These are phyloP conservation scores for Vesta saturnalis DNA, from an alignment of 2,888 invertebrate genomes.

Conservation along the genomic window DNA sequence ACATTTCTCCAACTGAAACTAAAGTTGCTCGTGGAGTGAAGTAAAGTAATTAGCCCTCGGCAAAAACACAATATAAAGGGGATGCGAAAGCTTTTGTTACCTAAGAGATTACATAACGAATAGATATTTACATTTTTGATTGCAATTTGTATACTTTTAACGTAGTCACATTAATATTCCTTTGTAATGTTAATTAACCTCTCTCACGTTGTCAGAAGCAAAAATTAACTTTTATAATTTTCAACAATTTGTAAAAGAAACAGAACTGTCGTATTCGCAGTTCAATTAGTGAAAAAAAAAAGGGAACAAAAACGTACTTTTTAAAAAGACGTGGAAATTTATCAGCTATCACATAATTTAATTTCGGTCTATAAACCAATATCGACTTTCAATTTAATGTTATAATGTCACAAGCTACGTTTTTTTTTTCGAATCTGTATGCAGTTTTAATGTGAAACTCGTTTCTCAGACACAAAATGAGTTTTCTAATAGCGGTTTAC, in stretches of 20 bases:
- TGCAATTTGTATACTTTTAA: slow-evolving; percentile 38
- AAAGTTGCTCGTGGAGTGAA: no score
- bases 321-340: slow-evolving; percentile 25
- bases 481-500: slow-evolving; percentile 44
- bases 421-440: slow-evolving; percentile 34
- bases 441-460: slow-evolving; percentile 33
- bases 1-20: no score
- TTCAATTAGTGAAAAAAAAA: slow-evolving; percentile 32
- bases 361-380: slow-evolving; percentile 34
- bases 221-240: slow-evolving; percentile 34
- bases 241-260: slow-evolving; percentile 26
- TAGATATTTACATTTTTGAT: slow-evolving; percentile 39
- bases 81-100: slow-evolving; percentile 33
- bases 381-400: slow-evolving; percentile 35
- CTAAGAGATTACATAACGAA: slow-evolving; percentile 34
- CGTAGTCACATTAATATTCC: slow-evolving; percentile 32
- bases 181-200: slow-evolving; percentile 36
- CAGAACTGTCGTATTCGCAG: slow-evolving; percentile 13
- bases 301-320: slow-evolving; percentile 22
- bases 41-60: slow-evolving; percentile 18
- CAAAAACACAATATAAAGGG: slow-evolving; percentile 27
- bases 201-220: slow-evolving; percentile 28
- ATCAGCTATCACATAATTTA: slow-evolving; percentile 26
- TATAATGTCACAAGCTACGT: slow-evolving; percentile 16
- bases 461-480: slow-evolving; percentile 38